Evolutionary conservation across 64 coral and sea anemone species (phyloP).

Genomic region (Montipora foliosa): DNA sequence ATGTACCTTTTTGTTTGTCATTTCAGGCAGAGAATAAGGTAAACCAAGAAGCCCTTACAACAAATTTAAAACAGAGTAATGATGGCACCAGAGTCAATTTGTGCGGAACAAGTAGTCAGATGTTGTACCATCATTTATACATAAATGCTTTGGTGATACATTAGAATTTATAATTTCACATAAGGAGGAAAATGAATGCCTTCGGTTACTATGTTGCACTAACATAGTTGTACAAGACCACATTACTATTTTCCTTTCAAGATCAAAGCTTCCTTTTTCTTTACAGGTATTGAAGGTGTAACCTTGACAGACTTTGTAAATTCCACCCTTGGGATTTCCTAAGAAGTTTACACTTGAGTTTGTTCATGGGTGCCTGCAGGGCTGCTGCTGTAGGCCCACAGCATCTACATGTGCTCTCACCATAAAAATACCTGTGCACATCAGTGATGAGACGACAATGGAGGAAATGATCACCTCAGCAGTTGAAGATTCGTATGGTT

Average conservation of each 20-base stretch:
- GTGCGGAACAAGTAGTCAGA: slow-evolving; percentile 14
- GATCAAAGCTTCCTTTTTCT: background rate
- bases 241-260: slow-evolving; percentile 16
- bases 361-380: slow-evolving; percentile 31
- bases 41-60: background rate
- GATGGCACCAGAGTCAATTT: slow-evolving; percentile 34
- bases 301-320: slow-evolving; percentile 34
- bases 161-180: slow-evolving; percentile 30
- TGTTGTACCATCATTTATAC: slow-evolving; percentile 33
- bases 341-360: slow-evolving; percentile 27
- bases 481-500: slow-evolving; percentile 45
- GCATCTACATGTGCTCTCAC: slow-evolving; percentile 29
- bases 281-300: slow-evolving; percentile 18
- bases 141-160: slow-evolving; percentile 27
- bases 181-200: slow-evolving; percentile 33
- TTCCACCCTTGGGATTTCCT: slow-evolving; percentile 42
- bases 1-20: background rate
- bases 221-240: slow-evolving; percentile 21
- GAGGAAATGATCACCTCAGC: slow-evolving; percentile 34
- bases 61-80: background rate
- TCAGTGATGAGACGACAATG: slow-evolving; percentile 5
- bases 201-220: background rate
- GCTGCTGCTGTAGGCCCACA: slow-evolving; percentile 38
- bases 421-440: slow-evolving; percentile 41
- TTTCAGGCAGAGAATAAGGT: background rate